Base-by-base conservation (phyloP, 2,113 vertebrate species). In the Mustela nigripes region DNA sequence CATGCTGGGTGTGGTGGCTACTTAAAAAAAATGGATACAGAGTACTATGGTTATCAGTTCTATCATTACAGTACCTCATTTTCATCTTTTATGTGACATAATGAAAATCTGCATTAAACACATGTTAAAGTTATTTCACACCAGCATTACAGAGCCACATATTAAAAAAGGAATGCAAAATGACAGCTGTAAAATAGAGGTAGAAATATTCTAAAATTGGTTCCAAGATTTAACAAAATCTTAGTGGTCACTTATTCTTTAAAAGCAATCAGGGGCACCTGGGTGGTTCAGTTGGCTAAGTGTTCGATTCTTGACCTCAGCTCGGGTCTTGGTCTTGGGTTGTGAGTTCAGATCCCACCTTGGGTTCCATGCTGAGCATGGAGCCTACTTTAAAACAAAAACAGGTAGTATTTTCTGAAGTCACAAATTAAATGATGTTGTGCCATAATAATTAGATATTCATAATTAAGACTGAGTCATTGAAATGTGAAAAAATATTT, bases 41-140 rank as follows among this genome's bases (percentile, higher is more conserved):
- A 96, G 74, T 31, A 33, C 95, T 58, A 0, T 31, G 80, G 50
- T 89, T 90, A 94, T 96, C 76, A 94, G 83, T 96, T 82, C 92
- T 87, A 80, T 95, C 92, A 84, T 96, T 94, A 92, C 92, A 97
- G 60, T 79, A 45, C 74, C 74, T 94, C 92, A 71, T 76, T 97
- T 83, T 80, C 90, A 87, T 94, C 80, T 76, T 65, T 65, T 63
- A 80, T 93, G 74, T 82, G 83, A 95, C 65, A 91, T 73, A 85
- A 93, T 71, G 67, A 56, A 94, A 95, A 36, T 33, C 78, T 11
- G 92, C 33, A 90, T 96, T 92, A 50, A 53, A 85, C 21, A 45
- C 10, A 31, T 62, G 31, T 87, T 19, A n/a, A n/a, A 58, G 33
- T 73, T 33, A 65, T 91, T 93, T 16, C 31, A 67, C 63, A 67